These are phyloP conservation scores for Andrena haemorrhoa DNA, from an alignment of 2,888 invertebrate species.

Conservation along the genomic window DNA sequence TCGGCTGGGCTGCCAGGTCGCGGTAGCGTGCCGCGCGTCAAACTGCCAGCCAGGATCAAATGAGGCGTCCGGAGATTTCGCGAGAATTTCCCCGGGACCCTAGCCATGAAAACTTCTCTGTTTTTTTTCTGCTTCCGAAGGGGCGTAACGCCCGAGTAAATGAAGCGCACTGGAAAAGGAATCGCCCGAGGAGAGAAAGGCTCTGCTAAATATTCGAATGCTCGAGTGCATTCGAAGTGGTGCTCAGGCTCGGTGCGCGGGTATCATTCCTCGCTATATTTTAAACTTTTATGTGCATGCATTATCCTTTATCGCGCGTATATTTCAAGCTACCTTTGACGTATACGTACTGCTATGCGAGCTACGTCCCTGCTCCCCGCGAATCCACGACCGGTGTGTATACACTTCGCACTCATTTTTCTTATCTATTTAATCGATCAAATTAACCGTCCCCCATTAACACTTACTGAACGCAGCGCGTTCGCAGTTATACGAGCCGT, in stretches of 20 bases:
- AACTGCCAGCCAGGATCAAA: conserved; percentile 76
- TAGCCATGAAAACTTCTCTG: conserved; percentile 59
- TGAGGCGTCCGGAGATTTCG: conserved; percentile 80
- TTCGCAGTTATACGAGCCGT: background rate
- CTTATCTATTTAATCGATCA: background rate
- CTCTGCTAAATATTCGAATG: conserved; percentile 70
- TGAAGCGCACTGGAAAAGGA: conserved; percentile 74
- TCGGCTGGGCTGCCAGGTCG: conserved; percentile 60
- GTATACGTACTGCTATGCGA: background rate
- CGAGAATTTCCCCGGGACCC: conserved; percentile 71
- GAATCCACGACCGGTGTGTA: background rate
- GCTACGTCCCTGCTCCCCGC: background rate
- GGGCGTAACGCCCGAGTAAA: conserved; percentile 71
- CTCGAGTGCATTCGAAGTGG: conserved; percentile 64
- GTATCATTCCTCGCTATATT: conserved; percentile 42
- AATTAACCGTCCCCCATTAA: conserved; percentile 17
- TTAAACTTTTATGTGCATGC: conserved; percentile 43
- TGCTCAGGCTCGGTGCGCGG: conserved; percentile 44
- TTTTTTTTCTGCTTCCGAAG: conserved; percentile 47
- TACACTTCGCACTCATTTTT: background rate
- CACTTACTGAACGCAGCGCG: background rate
- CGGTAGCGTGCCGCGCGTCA: conserved; percentile 60
- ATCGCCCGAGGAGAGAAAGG: conserved; percentile 62
- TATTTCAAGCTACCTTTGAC: conserved; percentile 25
- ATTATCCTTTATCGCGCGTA: conserved; percentile 46